phyloP scores from a whole-genome alignment of 2,888 invertebrate species.

The Dryobotodes eremita region DNA sequence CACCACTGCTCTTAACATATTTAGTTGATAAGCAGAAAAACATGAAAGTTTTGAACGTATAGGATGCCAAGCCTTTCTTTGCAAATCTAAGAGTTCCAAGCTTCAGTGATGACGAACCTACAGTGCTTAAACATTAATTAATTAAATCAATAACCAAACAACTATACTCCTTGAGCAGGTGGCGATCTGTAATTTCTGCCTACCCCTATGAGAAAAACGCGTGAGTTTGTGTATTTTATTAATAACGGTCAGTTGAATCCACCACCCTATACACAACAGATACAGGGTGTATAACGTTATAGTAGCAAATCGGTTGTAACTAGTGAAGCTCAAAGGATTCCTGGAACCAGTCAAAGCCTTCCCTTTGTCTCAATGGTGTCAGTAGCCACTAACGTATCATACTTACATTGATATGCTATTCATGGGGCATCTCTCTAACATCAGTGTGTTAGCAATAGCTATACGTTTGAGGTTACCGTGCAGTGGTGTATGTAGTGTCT shows the following conservation, averaged over 20 bases:
- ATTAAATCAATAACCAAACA: neutral
- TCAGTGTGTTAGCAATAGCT: slow-evolving; percentile 2
- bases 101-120: neutral
- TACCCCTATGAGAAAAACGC: neutral
- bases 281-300: neutral
- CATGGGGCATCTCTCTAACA: slow-evolving; percentile 12
- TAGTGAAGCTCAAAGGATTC: slow-evolving; percentile 37
- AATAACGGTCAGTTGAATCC: neutral
- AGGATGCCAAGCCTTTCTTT: neutral
- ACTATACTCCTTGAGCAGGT: neutral
- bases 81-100: neutral
- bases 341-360: slow-evolving; percentile 21
- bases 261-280: neutral
- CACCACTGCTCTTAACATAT: too few species aligned
- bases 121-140: neutral
- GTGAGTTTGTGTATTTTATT: neutral
- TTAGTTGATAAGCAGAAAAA: too few species aligned
- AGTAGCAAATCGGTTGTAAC: neutral
- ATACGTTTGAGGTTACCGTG: neutral
- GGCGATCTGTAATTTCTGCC: neutral
- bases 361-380: slow-evolving; percentile 52
- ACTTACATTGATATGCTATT: slow-evolving; percentile 37
- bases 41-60: too few species aligned
- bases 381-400: slow-evolving; percentile 8
- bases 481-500: neutral